Conservation (phyloP, 2,888 invertebrate species). For the Microdon myrmicae region DNA sequence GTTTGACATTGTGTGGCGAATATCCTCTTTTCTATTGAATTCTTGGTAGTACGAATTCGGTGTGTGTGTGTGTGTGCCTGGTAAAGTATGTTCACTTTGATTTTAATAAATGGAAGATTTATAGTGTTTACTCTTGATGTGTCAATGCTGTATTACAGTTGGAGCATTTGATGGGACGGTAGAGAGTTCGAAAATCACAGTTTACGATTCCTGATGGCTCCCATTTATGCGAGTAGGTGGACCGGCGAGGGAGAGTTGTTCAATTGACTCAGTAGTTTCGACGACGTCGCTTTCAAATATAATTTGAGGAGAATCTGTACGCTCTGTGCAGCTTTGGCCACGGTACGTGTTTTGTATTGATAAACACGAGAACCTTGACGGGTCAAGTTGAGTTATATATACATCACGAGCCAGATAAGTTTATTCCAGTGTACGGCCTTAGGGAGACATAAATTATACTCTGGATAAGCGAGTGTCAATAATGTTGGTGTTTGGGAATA, state of each 20-base stretch:
- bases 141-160: slow-evolving; percentile 35
- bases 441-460: slow-evolving; percentile 21
- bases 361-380: slow-evolving; percentile 6
- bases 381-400: slow-evolving; percentile 16
- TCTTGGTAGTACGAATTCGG: slow-evolving; percentile 3
- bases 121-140: slow-evolving; percentile 44
- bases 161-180: slow-evolving; percentile 16
- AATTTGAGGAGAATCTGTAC: slow-evolving; percentile 26
- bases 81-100: slow-evolving; percentile 38
- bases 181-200: slow-evolving; percentile 21
- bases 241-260: slow-evolving; percentile 7
- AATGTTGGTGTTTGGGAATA: slow-evolving; percentile 20
- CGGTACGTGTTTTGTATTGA: slow-evolving; percentile 34
- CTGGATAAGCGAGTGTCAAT: slow-evolving; percentile 6
- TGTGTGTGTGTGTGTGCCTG: too few species aligned
- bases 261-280: slow-evolving; percentile 16
- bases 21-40: slow-evolving; percentile 18
- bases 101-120: slow-evolving; percentile 52
- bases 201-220: slow-evolving; percentile 1
- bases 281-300: slow-evolving; percentile 19
- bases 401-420: slow-evolving; percentile 27
- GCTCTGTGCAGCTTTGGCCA: slow-evolving; percentile 17
- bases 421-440: slow-evolving; percentile 28
- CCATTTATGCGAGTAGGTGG: not conserved
- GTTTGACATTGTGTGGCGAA: slow-evolving; percentile 38